These are phyloP conservation scores for Anoncus sp. DNA, from an alignment of 2,888 invertebrate genomes.

Conservation along the genomic window DNA sequence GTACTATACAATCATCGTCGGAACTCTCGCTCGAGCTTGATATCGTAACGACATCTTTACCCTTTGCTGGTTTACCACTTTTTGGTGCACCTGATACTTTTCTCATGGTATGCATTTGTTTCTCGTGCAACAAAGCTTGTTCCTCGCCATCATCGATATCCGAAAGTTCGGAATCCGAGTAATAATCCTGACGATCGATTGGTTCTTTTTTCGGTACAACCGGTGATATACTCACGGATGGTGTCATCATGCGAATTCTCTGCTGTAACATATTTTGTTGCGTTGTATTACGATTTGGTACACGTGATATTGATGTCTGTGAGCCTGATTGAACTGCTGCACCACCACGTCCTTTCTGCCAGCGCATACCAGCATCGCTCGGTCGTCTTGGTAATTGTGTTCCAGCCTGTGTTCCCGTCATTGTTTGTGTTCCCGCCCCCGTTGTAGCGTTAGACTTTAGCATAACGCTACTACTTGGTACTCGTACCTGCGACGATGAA, in stretches of 20 bases:
- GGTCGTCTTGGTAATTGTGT: slow-evolving; percentile 75
- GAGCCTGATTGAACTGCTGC: slow-evolving; percentile 73
- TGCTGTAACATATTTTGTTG: slow-evolving; percentile 76
- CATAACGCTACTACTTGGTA: slow-evolving; percentile 80
- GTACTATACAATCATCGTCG: slow-evolving; percentile 94
- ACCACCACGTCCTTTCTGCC: slow-evolving; percentile 78
- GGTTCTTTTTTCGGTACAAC: slow-evolving; percentile 82
- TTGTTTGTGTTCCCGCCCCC: slow-evolving; percentile 67
- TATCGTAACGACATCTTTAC: slow-evolving; percentile 89
- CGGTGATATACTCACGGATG: slow-evolving; percentile 84
- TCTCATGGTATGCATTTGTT: slow-evolving; percentile 76
- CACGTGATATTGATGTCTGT: slow-evolving; percentile 79
- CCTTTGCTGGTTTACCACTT: slow-evolving; percentile 76
- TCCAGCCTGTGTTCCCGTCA: slow-evolving; percentile 69
- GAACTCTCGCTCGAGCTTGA: slow-evolving; percentile 88
- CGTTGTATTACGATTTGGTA: slow-evolving; percentile 71
- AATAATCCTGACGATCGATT: slow-evolving; percentile 78
- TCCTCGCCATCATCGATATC: slow-evolving; percentile 79
- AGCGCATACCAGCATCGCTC: slow-evolving; percentile 77
- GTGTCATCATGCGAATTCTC: slow-evolving; percentile 83
- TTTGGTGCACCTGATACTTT: slow-evolving; percentile 73
- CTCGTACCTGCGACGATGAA: slow-evolving; percentile 77
- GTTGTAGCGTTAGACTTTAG: slow-evolving; percentile 77
- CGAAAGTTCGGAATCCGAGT: slow-evolving; percentile 81
- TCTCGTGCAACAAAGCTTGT: slow-evolving; percentile 71